Base-by-base conservation (phyloP, 2,888 invertebrate species). In the Lampropteryx suffumata region DNA sequence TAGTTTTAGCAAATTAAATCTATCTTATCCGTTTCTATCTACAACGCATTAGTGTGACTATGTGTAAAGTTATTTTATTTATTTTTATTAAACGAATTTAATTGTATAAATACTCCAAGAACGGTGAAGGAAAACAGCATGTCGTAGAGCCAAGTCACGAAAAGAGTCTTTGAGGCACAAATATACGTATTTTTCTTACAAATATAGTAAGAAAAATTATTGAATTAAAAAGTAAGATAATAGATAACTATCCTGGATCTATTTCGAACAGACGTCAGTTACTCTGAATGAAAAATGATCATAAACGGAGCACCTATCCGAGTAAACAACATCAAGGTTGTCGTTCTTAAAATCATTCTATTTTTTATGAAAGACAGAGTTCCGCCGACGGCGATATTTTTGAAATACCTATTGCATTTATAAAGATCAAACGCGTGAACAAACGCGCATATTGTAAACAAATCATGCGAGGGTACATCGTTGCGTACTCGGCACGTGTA, bases 391-490 rank as follows among this genome's bases (percentile, higher is more conserved):
- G 73, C 75, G 84, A 80, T 84, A 84, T 87, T 89, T 85, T 83
- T 76, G 81, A 84, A 88, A 89, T 87, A 87, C 87, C 86, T 87
- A 85, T 87, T 84, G 85, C 88, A 86, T 88, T 87, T 86, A 86
- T 82, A 88, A 87, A 89, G 89, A 90, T 90, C 89, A 90, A 90
- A 89, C 84, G 87, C 57, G 65, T 73, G 81, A 81, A 84, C 85
- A 85, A 86, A 85, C 88, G 84, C 69, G 82, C 78, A 78, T 77
- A 84, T 70, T 88, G 87, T 89, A 89, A 89, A 89, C 88, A 89
- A 67, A 83, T 84, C 84, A 79, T 79, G 77, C 52, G 50, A 50
- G 35, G 55, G 64, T 50, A 63, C 51, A 50, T 58, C 34, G 55
- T 21, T 32, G 43, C 45, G 42, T 50, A 46, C 41, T 62, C 62